Evolutionary conservation across 2,888 invertebrate genomes (phyloP).

Genomic region (Ramazzottius varieornatus): DNA sequence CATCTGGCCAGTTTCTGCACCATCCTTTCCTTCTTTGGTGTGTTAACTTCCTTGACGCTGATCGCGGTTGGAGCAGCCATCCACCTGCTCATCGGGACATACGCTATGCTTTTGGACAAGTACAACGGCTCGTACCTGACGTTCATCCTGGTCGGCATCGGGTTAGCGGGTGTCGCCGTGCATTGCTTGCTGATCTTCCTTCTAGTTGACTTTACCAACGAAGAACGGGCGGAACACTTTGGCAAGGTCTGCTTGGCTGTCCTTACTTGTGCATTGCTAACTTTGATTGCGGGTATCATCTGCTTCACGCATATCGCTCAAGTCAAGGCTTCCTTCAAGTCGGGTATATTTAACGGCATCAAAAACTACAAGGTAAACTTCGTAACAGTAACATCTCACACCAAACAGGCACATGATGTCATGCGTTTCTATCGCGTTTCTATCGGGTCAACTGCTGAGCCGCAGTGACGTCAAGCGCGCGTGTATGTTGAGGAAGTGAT

Average conservation of each 20-base stretch:
- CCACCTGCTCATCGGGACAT: background rate
- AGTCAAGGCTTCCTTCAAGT: background rate
- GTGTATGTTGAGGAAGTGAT: too few relatives aligned
- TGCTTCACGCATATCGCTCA: conserved; percentile 3
- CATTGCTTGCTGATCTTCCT: background rate
- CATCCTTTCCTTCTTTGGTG: background rate
- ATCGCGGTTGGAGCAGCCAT: background rate
- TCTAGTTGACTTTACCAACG: background rate
- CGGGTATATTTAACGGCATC: conserved; percentile 1
- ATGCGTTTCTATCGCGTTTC: too few relatives aligned
- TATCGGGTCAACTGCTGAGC: too few relatives aligned
- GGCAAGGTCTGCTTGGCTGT: background rate
- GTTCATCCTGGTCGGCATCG: background rate
- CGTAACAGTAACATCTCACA: background rate
- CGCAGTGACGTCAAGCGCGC: too few relatives aligned
- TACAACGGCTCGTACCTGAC: background rate
- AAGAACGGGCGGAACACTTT: background rate
- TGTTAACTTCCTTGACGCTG: background rate
- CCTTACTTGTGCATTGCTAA: background rate
- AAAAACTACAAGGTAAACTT: conserved; percentile 5
- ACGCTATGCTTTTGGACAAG: background rate
- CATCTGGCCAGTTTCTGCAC: background rate
- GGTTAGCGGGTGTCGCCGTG: background rate
- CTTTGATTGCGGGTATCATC: conserved; percentile 3
- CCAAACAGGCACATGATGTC: background rate